These are phyloP conservation scores for Merluccius polli DNA, from an alignment of 2,797 vertebrate genomes.

Conservation along the genomic window DNA sequence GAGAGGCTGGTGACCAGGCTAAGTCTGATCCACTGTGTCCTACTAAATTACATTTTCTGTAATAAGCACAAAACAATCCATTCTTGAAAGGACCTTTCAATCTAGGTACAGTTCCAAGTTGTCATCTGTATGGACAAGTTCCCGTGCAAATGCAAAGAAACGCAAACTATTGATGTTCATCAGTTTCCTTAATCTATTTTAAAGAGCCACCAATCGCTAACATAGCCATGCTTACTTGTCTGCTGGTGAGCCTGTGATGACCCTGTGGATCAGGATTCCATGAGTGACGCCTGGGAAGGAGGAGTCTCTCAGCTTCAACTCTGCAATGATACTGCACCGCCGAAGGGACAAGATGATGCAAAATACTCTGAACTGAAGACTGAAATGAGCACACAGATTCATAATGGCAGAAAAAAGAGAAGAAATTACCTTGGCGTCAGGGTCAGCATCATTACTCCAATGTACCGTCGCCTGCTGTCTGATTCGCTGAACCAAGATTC, in stretches of 20 bases:
- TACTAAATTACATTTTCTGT: neutral
- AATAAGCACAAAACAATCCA: neutral
- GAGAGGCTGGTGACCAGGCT: too few relatives aligned
- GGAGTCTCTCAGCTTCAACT: constrained; percentile 84
- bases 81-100: neutral
- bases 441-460: constrained; percentile 95
- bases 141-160: neutral
- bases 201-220: neutral
- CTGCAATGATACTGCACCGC: constrained; percentile 80
- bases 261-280: constrained; percentile 88
- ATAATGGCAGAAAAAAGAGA: neutral
- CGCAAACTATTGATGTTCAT: neutral
- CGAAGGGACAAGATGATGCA: neutral
- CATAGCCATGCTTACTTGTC: constrained; percentile 71
- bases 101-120: neutral
- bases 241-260: constrained; percentile 88
- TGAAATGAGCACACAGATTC: neutral
- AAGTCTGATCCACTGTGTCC: too few relatives aligned
- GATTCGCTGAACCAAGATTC: constrained; percentile 76
- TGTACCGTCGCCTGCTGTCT: constrained; percentile 80
- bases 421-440: constrained; percentile 81
- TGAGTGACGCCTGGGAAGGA: constrained; percentile 84
- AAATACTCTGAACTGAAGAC: neutral
- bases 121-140: neutral
- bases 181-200: neutral